A percentile compares a stretch with the other conserved stretches of the same genome.
Conservation (phyloP, 64 coral and sea anemone species). For the Porites lutea region DNA sequence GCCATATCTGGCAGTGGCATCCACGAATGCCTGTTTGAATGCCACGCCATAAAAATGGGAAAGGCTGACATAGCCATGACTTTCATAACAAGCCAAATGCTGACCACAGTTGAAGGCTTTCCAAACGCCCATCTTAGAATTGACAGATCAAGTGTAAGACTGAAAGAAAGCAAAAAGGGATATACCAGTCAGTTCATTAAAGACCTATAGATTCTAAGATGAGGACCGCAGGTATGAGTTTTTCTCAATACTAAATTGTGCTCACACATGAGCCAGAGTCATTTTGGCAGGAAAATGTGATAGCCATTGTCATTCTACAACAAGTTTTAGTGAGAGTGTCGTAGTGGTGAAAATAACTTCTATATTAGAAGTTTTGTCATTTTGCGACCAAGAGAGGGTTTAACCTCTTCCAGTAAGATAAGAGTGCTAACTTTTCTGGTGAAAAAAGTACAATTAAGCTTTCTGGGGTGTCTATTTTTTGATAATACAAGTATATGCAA, state of each 20-base stretch:
- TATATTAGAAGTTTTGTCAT: not conserved
- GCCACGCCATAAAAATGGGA: constrained; percentile 89
- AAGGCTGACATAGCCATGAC: constrained; percentile 71
- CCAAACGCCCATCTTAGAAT: constrained; percentile 92
- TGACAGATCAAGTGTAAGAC: constrained; percentile 82
- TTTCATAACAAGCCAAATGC: constrained; percentile 92
- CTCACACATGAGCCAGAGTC: too few species aligned
- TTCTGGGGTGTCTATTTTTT: too few species aligned
- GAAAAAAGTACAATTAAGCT: too few species aligned
- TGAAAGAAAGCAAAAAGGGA: constrained; percentile 34
- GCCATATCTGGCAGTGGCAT: constrained; percentile 54
- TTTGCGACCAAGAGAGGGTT: not conserved
- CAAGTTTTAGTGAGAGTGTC: too few species aligned
- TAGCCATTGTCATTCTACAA: too few species aligned
- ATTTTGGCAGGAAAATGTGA: too few species aligned
- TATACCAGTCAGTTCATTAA: not conserved
- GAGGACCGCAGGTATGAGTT: too few species aligned
- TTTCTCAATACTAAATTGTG: too few species aligned
- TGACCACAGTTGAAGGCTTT: constrained; percentile 82
- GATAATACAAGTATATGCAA: too few species aligned
- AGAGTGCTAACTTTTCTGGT: too few species aligned
- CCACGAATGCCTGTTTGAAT: constrained; percentile 58
- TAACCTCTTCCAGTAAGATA: too few species aligned
- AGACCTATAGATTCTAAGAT: too few species aligned
- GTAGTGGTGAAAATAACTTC: not conserved